Evolutionary conservation across 2,888 invertebrate species (phyloP).

Genomic region (Cephus spinipes): DNA sequence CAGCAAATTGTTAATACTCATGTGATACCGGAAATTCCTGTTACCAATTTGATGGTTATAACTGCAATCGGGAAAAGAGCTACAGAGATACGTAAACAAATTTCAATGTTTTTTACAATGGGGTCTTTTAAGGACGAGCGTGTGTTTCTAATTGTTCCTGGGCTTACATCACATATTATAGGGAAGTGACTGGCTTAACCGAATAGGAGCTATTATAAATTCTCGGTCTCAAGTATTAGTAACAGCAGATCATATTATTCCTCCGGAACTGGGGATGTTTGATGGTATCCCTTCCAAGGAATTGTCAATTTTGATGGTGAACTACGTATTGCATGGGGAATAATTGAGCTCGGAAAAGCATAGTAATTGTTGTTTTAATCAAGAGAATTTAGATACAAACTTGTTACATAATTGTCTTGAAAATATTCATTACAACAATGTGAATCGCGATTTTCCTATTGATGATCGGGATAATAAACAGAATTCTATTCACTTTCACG

Average conservation of each 20-base stretch:
- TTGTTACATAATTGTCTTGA: too few relatives aligned
- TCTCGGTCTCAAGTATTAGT: background rate
- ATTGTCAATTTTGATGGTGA: background rate
- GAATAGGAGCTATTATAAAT: constrained; percentile 16
- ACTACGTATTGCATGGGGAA: too few relatives aligned
- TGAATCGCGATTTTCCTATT: background rate
- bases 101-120: background rate
- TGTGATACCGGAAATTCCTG: constrained; percentile 1
- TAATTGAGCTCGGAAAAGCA: too few relatives aligned
- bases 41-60: background rate
- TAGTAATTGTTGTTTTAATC: too few relatives aligned
- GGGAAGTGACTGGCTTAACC: constrained; percentile 25
- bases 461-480: background rate
- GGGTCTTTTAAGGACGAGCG: background rate
- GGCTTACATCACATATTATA: constrained; percentile 22
- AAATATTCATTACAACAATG: background rate
- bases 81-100: background rate
- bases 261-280: background rate
- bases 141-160: constrained; percentile 18
- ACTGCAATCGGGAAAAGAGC: constrained; percentile 1
- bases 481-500: too few relatives aligned
- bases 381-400: too few relatives aligned
- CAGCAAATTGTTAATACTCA: background rate
- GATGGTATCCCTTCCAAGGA: background rate
- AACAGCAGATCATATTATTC: constrained; percentile 1